These are phyloP conservation scores for Aegithalos caudatus DNA, from an alignment of 2,113 vertebrate species.

Conservation along the genomic window DNA sequence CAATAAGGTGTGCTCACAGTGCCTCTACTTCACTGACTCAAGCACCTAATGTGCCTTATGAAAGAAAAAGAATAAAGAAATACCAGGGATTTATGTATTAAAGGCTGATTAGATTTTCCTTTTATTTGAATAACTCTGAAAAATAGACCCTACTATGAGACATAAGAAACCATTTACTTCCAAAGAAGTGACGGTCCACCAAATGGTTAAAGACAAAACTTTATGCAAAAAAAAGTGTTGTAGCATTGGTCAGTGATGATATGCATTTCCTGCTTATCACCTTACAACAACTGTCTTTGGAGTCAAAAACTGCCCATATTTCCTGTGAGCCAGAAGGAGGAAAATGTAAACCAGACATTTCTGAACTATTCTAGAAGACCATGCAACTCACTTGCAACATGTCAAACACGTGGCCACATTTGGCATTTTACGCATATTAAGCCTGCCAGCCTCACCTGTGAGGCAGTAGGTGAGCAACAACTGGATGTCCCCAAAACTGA, in stretches of 20 bases:
- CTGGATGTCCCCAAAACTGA: not conserved
- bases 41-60: not conserved
- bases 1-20: not conserved
- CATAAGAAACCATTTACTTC: not conserved
- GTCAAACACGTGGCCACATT: not conserved
- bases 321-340: not conserved
- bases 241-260: not conserved
- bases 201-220: not conserved
- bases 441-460: not conserved
- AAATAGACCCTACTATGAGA: not conserved
- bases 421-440: not conserved
- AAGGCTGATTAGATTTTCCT: not conserved
- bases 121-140: not conserved
- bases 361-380: not conserved
- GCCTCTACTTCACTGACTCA: not conserved
- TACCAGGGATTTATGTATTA: not conserved
- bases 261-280: not conserved
- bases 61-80: not conserved
- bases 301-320: not conserved
- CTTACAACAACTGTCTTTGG: not conserved
- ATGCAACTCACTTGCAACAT: not conserved
- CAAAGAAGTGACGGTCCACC: not conserved
- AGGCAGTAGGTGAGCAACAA: not conserved
- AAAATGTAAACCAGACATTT: not conserved
- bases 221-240: not conserved